phyloP scores from a whole-genome alignment of 2,113 vertebrate species.

The Microcebus griseorufus region DNA sequence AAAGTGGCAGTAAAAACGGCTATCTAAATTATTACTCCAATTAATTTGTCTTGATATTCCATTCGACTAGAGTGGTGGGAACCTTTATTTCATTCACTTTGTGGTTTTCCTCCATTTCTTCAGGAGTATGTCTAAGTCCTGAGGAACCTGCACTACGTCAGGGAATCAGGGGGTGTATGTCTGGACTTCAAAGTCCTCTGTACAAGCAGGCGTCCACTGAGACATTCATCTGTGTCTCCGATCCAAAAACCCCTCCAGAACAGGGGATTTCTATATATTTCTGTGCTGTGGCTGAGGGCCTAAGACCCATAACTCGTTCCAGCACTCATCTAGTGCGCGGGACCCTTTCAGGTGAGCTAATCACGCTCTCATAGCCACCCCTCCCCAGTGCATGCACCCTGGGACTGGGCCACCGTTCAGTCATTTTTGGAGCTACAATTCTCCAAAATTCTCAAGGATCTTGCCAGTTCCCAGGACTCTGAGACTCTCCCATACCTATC shows the following conservation, averaged over 20 bases:
- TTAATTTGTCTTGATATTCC: background rate
- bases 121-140: background rate
- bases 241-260: background rate
- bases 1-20: background rate
- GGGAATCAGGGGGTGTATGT: background rate
- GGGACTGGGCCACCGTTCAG: background rate
- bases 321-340: fast-evolving
- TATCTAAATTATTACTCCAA: background rate
- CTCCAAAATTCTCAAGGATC: background rate
- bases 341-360: background rate
- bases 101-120: background rate
- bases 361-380: background rate
- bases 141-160: background rate
- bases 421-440: background rate
- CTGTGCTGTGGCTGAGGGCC: background rate
- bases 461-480: background rate
- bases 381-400: background rate
- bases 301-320: background rate
- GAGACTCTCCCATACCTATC: background rate
- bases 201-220: background rate
- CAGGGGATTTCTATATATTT: background rate
- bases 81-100: background rate
- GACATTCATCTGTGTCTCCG: background rate
- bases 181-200: background rate
- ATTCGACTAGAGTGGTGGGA: background rate